Base-by-base conservation (phyloP, 2,888 invertebrate species). In the Drosophila longiperda region DNA sequence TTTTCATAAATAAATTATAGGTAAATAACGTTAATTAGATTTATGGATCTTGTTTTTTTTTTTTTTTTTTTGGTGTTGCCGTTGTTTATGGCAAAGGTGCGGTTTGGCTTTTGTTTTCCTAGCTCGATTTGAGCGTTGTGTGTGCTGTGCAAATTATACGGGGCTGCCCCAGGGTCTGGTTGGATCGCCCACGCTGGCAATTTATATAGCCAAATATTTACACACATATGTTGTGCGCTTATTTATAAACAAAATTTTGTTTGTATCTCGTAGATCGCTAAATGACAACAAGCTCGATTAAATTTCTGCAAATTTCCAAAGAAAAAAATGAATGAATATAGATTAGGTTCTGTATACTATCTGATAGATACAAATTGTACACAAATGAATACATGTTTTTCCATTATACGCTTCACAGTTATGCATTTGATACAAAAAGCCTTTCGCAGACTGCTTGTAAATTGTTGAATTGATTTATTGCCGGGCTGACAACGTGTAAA, bases 201-300 rank as follows among this genome's bases (percentile, higher is more conserved):
- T 48, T 38, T 66, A 64, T 62, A 38, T 57, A 69, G 73, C 64
- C 48, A 69, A 48, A 38, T 50, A 60, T 67, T 32, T 77, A 70
- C 67, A 53, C 63, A 69, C 61, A 65, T 15, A 53, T 38, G 57
- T 38, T 49, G 29, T 42, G 42, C 67, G 72, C 66, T 83, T 79
- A 79, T 82, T 83, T 82, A 76, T 77, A 82, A 84, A 77, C 80
- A 84, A 79, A 73, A 72, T 36, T 45, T 53, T 71, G 55, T 48
- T 57, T 66, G 66, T 45, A 36, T 57, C 63, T 68, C 58, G 55
- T 38, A 45, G 73, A 54, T 45, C 42, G 70, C 57, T 49, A 71
- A 74, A 82, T 79, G 84, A 82, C 77, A 74, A 83, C 79, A 82
- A 83, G 75, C 77, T 84, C 52, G 63, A 61, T 73, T 70, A 77